A percentile compares a stretch with the other conserved stretches of the same genome.
These are phyloP conservation scores for Bubo bubo DNA, from an alignment of 2,113 vertebrate species.

Conservation along the genomic window DNA sequence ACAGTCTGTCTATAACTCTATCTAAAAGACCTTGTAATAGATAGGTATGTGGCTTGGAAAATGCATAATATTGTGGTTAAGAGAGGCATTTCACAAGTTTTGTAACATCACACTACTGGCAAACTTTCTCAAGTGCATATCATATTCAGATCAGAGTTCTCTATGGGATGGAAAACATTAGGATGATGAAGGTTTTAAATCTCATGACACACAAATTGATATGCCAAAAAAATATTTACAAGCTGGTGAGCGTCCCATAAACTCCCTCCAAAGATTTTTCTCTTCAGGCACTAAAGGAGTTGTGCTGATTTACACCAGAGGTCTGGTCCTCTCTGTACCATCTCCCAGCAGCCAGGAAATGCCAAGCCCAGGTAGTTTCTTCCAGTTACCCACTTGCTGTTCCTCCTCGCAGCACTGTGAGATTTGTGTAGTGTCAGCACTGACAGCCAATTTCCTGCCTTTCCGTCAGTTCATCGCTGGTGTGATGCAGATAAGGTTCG, in stretches of 20 bases:
- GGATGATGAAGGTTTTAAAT: slow-evolving; percentile 37
- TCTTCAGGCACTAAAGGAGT: not conserved
- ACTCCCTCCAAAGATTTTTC: not conserved
- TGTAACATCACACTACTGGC: slow-evolving; percentile 32
- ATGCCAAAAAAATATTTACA: not conserved
- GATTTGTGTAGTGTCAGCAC: not conserved
- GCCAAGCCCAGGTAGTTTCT: not conserved
- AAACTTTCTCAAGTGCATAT: not conserved
- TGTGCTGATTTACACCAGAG: not conserved
- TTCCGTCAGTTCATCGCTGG: not conserved
- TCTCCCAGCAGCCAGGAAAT: not conserved
- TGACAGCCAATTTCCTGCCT: slow-evolving; percentile 15
- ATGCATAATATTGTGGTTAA: slow-evolving; percentile 14
- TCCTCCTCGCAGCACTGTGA: rapidly evolving
- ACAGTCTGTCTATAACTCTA: slow-evolving; percentile 24
- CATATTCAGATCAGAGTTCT: not conserved
- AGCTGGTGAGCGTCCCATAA: not conserved
- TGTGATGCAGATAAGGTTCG: not conserved
- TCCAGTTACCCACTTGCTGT: not conserved
- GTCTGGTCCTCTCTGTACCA: not conserved
- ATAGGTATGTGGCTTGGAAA: slow-evolving; percentile 61
- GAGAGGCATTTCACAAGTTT: not conserved
- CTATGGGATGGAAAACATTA: not conserved
- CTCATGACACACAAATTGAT: not conserved
- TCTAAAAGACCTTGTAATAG: slow-evolving; percentile 55